Base-by-base conservation (phyloP, 2,113 vertebrate species). In the Peucedramus taeniatus region DNA sequence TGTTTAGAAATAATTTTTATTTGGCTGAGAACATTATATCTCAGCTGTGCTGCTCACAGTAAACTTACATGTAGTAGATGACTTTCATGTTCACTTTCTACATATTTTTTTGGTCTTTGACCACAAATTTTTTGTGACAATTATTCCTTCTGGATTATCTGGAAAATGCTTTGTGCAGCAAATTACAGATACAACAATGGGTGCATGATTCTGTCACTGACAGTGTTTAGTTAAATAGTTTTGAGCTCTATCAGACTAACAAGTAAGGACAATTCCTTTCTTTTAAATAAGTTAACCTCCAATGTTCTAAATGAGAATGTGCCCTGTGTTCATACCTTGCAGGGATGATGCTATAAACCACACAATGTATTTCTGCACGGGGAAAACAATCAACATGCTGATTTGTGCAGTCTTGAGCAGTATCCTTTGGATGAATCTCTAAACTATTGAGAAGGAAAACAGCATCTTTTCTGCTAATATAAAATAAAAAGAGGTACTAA, bases 221-320 rank as follows among this genome's bases (percentile, higher is more conserved):
- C 17, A 53, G 9, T 28, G 17, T 69, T 87, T 21, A 90, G 9
- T 47, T 71, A 84, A 93, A 59, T 82, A 71, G 30, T 75, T 77
- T 70, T 96, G 93, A 96, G 20, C 35, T 86, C 59, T 92, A 28
- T 37, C 44, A 96, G 20, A 44, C 64, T 26, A 63, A 50, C 75
- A 70, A 47, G 37, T 78, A 91, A 82, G 42, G 54, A 44, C 1
- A 10, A 11, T 53, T 88, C 9, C 27, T 79, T 94, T 15, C 24
- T 91, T 95, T 97, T 90, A 96, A 88, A 90, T 53, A 69, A 71
- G 23, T 89, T 68, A 65, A 49, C 30, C 5, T 61, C 31, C 18
- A 3, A 57, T 88, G 64, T 86, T 91, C 78, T 88, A 82, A 88
- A 89, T 70, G 30, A 75, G 61, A 42, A 84, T 7, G 6, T 50